Percentiles rank a stretch among this genome's conserved stretches.
These are phyloP conservation scores for Lepidochrysops patricia DNA, from an alignment of 2,888 invertebrate species.

Conservation along the genomic window DNA sequence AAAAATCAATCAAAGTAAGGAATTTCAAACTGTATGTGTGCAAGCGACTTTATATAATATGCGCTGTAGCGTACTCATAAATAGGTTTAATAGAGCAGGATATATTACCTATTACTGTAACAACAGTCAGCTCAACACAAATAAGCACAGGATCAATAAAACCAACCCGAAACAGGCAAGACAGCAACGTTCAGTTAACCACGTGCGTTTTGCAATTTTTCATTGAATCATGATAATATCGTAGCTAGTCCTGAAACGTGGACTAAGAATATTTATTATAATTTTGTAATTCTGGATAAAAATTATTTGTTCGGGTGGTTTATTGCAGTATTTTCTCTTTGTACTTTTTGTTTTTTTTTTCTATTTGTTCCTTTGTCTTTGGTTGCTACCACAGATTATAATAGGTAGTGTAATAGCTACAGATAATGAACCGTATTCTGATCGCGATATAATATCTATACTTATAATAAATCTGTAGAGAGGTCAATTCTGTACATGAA, in stretches of 20 bases:
- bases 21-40: not conserved
- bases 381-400: not conserved
- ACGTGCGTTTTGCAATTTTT: not conserved
- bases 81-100: not conserved
- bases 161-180: not conserved
- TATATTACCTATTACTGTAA: slow-evolving; percentile 24
- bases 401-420: not conserved
- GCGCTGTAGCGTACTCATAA: not conserved
- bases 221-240: not conserved
- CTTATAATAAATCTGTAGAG: too few species aligned
- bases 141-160: slow-evolving; percentile 1
- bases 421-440: not conserved
- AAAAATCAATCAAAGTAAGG: slow-evolving; percentile 10
- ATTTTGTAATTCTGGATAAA: too few species aligned
- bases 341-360: not conserved
- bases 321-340: not conserved
- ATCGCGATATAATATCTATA: too few species aligned
- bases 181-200: not conserved
- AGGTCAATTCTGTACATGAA: too few species aligned
- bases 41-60: slow-evolving; percentile 1
- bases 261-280: not conserved
- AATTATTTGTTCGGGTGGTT: not conserved
- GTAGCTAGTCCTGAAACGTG: not conserved
- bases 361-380: not conserved
- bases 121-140: not conserved